Base-by-base conservation (phyloP, 2,113 vertebrate genomes). In the Peromyscus leucopus region DNA sequence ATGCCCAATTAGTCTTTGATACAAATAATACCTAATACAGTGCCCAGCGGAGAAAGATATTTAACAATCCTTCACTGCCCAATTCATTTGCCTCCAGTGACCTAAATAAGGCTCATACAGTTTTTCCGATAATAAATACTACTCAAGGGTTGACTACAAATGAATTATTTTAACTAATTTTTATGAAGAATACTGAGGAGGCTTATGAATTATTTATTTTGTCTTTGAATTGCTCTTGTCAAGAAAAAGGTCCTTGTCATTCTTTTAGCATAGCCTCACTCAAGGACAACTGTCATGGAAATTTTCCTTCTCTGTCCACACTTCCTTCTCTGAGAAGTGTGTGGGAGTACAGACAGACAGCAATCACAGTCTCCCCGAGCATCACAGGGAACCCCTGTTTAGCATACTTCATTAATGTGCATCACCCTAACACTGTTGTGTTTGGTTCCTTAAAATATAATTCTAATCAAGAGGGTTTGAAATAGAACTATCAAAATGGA, bases 1-100 rank as follows among this genome's bases (percentile, higher is more conserved):
- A 93, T 96, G 93, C 63, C 74, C 96, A 97, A 97, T 96, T 97
- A 97, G 86, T 97, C 91, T 97, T 97, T 97, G 97, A 94, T 98
- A 90, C 98, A 97, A 96, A 94, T 69, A 97, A 74, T 57, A 97
- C 91, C 95, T 93, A 93, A 39, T 48, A 93, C 57, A 94, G 87
- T 76, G 42, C 91, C 65, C 94, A 95, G 83, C 39, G 89, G 91
- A 96, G 86, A 95, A 95, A 95, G 51, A 91, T 96, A 89, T 93
- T 96, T 97, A 98, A 86, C 94, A 90, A 97, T 71, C 42, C 39
- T 91, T 98, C 91, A 97, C 92, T 95, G 74, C 76, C 69, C 57
- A 79, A 94, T 96, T 97, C 57, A 94, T 92, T 95, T 95, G 92
- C 78, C 46, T 91, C n/a, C 3, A 74, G 69, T 83, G 83, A 94